Conservation (phyloP, 2,888 invertebrate species). For the Stomorhina lunata region DNA sequence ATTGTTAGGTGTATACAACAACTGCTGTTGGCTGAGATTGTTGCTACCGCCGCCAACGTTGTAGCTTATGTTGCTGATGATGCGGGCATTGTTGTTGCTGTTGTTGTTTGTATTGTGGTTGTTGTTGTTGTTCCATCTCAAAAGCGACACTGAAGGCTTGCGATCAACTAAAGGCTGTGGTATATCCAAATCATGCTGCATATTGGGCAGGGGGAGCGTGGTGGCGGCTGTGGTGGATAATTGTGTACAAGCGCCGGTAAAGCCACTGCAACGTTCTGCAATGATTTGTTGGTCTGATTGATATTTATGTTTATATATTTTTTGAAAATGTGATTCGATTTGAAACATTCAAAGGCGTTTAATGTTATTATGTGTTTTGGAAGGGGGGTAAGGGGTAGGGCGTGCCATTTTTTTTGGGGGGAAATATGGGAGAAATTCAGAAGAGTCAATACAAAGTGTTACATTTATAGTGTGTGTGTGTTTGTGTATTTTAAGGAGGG, state of each 20-base stretch:
- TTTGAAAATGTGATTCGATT: constrained; percentile 3
- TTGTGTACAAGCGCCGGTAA: constrained; percentile 80
- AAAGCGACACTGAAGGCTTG: constrained; percentile 84
- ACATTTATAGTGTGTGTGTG: too few relatives aligned
- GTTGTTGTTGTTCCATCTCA: constrained; percentile 80
- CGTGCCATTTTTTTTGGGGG: too few relatives aligned
- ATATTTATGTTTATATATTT: not conserved
- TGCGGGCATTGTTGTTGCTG: constrained; percentile 41
- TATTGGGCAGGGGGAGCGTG: constrained; percentile 80
- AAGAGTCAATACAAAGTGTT: too few relatives aligned
- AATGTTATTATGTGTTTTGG: not conserved
- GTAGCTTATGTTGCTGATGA: constrained; percentile 20
- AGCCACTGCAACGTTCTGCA: constrained; percentile 87
- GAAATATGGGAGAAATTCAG: too few relatives aligned
- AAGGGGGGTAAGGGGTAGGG: too few relatives aligned
- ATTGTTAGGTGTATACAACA: constrained; percentile 62
- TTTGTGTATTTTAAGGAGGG: too few relatives aligned
- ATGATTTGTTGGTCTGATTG: constrained; percentile 82
- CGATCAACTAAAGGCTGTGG: constrained; percentile 87
- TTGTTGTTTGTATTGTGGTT: constrained; percentile 56
- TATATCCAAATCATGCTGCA: constrained; percentile 84
- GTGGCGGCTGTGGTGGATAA: constrained; percentile 74
- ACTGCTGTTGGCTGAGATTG: constrained; percentile 63
- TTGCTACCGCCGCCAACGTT: constrained; percentile 48
- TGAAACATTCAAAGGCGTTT: not conserved